Base-by-base conservation (phyloP, 2,888 invertebrate genomes). In the Eumacrocentrus americanus region DNA sequence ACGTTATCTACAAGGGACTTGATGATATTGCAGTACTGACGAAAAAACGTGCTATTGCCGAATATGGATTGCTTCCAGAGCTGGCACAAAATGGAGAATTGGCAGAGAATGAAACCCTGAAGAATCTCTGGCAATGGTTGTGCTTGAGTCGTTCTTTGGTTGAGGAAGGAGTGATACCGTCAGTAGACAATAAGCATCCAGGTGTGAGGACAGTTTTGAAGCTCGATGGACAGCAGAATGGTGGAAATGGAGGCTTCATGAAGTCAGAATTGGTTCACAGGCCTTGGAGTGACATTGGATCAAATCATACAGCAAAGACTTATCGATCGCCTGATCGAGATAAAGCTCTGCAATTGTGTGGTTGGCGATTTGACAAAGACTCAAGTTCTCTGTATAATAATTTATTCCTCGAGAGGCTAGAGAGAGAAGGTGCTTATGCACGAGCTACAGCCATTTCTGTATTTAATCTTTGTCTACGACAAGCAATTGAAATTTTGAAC, bases 381-480 rank as follows among this genome's bases (percentile, higher is more conserved):
- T 83, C 81, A 0, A 81, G 82, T 56, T 77, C 81, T 2, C 77
- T 87, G 34, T 82, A 83, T 3, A 83, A 84, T 58, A 79, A 77
- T 63, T 70, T 76, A 50, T 87, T 88, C 64, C 78, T 89, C n/a
- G 86, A 87, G 52, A 84, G 88, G 70, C 83, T 94, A 38, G 91
- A 91, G 78, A 87, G 87, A 57, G 89, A 89, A 76, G 87, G 88
- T 77, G 85, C 89, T 70, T 87, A 89, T 82, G 87, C 91, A 58
- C 87, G 95, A 77, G 95, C 95, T 38, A 95, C 96, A 35, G 94
- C 96, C 60, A 89, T 97, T 58, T 92, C 94, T 48, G 90, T 94
- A 55, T 97, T 96, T 82, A 93, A 94, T 81, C 85, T 96, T 71
- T 90, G 92, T 77, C 85, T 97, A 67, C 87, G 90, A 59, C 83